Evolutionary conservation across 64 coral and sea anemone genomes (phyloP).

Genomic region (Dendronephthya gigantea): DNA sequence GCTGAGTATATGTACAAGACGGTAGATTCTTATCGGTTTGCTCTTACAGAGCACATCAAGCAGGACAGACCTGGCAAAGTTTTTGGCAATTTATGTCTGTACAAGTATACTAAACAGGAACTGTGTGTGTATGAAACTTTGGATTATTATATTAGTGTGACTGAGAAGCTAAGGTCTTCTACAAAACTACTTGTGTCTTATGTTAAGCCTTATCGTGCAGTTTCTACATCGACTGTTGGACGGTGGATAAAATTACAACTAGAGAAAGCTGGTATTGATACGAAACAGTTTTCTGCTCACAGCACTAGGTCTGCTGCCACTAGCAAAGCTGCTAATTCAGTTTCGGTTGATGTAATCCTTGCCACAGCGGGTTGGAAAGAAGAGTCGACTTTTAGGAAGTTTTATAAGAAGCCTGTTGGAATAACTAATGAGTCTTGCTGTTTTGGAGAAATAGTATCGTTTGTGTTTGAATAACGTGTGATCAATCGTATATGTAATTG

Average conservation of each 20-base stretch:
- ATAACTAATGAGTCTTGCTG: too few species aligned
- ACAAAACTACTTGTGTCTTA: slow-evolving; percentile 35
- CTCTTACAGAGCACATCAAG: slow-evolving; percentile 29
- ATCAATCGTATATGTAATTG: too few species aligned
- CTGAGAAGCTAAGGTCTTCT: slow-evolving; percentile 18
- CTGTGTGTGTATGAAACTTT: slow-evolving; percentile 47
- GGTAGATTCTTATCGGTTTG: slow-evolving; percentile 25
- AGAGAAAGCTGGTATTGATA: too few species aligned
- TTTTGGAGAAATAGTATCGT: too few species aligned
- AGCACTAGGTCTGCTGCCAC: slow-evolving; percentile 34
- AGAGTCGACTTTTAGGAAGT: slow-evolving; percentile 33
- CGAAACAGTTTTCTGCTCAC: slow-evolving; percentile 32
- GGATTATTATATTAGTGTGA: slow-evolving; percentile 26
- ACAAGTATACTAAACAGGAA: slow-evolving; percentile 39
- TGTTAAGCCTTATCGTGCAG: slow-evolving; percentile 43
- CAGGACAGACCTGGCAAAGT: too few species aligned
- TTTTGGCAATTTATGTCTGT: too few species aligned
- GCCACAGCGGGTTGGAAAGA: slow-evolving; percentile 33
- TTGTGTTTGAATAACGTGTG: too few species aligned
- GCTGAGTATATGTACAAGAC: background rate
- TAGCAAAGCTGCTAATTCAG: slow-evolving; percentile 25
- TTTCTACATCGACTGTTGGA: slow-evolving; percentile 35
- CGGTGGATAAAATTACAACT: slow-evolving; percentile 48
- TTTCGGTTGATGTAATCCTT: slow-evolving; percentile 35
- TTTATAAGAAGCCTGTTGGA: slow-evolving; percentile 46